These are phyloP conservation scores for Drosophila subsilvestris DNA, from an alignment of 2,888 invertebrate species.

Conservation along the genomic window DNA sequence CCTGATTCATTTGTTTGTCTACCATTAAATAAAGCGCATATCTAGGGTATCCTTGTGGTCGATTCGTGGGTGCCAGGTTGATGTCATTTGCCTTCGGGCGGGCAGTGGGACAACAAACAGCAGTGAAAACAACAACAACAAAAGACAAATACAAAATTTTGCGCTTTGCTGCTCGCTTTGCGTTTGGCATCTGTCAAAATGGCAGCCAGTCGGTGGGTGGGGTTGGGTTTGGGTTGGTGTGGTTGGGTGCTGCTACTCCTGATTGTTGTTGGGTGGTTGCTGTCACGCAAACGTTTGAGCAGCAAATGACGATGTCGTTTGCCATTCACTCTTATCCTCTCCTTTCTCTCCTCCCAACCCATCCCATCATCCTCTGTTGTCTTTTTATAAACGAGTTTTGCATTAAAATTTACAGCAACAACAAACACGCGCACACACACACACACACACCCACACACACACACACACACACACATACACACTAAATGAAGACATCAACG, in stretches of 20 bases:
- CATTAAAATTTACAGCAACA: conserved; percentile 68
- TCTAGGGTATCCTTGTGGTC: conserved; percentile 39
- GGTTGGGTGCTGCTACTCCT: conserved; percentile 2
- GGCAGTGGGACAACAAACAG: background rate
- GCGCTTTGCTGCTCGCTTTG: conserved; percentile 67
- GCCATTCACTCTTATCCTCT: conserved; percentile 18
- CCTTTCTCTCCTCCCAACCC: background rate
- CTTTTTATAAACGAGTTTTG: conserved; percentile 62
- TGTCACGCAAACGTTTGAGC: conserved; percentile 68
- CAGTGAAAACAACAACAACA: conserved; percentile 28
- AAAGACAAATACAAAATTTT: conserved; percentile 67
- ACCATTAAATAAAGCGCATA: no score
- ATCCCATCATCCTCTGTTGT: conserved; percentile 8
- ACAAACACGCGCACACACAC: conserved; percentile 46
- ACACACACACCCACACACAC: conserved; percentile 44
- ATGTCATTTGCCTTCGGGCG: conserved; percentile 39
- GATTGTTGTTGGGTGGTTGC: background rate
- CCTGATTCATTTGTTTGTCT: no score
- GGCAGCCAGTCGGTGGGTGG: conserved; percentile 33
- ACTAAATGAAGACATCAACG: conserved; percentile 62
- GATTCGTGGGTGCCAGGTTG: background rate
- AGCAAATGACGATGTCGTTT: conserved; percentile 51
- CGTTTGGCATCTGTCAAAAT: conserved; percentile 73
- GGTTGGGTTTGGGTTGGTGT: background rate
- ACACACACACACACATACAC: conserved; percentile 43